Conservation (phyloP, 2,113 vertebrate species). For the Cygnus atratus region DNA sequence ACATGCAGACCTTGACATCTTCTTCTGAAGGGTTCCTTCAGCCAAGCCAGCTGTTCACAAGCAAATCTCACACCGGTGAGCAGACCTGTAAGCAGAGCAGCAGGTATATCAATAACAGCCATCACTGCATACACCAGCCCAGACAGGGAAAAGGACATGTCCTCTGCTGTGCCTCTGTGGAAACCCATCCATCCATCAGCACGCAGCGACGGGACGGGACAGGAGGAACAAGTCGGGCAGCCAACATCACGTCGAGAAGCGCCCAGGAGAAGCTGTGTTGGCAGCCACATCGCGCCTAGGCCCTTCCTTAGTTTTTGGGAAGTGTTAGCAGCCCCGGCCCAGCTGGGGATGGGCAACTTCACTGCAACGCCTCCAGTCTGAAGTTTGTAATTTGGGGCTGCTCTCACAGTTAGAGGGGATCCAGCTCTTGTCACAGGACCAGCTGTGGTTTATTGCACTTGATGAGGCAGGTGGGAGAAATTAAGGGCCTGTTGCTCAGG, state of each 20-base stretch:
- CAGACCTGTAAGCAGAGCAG: not conserved
- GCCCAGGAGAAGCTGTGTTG: fast-evolving
- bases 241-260: fast-evolving
- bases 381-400: not conserved
- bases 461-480: not conserved
- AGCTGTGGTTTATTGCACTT: not conserved
- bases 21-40: not conserved
- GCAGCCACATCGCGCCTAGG: fast-evolving
- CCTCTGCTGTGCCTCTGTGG: not conserved
- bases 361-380: fast-evolving
- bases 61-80: not conserved
- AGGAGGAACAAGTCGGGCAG: not conserved
- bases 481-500: not conserved
- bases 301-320: fast-evolving
- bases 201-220: not conserved
- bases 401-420: not conserved
- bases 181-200: not conserved
- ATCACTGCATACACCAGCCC: not conserved
- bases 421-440: not conserved
- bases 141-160: not conserved
- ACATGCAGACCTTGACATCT: no score
- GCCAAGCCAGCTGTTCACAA: not conserved
- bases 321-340: fast-evolving
- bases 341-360: not conserved
- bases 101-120: fast-evolving